phyloP scores from a whole-genome alignment of 35 echinoderm and acorn worm genomes.

The Anneissia japonica region DNA sequence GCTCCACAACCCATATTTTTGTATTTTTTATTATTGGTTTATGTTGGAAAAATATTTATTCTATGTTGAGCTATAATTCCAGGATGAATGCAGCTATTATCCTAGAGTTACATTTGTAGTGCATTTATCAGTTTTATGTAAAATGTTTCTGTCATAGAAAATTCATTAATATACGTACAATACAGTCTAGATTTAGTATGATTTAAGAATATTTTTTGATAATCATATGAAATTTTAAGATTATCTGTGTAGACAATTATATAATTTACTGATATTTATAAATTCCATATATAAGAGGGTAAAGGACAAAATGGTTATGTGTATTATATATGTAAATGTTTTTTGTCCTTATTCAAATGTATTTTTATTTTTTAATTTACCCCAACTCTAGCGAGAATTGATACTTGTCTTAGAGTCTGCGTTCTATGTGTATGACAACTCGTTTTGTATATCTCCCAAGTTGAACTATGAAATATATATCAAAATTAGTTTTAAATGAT shows the following conservation, averaged over 20 bases:
- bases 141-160: background rate
- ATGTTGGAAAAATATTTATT: too few relatives aligned
- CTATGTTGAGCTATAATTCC: too few relatives aligned
- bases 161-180: background rate
- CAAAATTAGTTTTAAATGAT: background rate
- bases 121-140: background rate
- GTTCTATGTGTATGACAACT: background rate
- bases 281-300: background rate
- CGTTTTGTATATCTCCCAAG: background rate
- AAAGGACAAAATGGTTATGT: background rate
- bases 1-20: too few relatives aligned
- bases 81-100: too few relatives aligned
- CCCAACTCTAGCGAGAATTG: background rate
- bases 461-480: background rate
- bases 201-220: background rate
- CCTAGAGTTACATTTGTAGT: too few relatives aligned
- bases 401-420: background rate
- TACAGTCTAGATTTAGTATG: background rate
- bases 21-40: too few relatives aligned
- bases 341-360: background rate
- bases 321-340: too few relatives aligned
- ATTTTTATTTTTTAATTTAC: background rate
- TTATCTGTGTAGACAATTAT: too few relatives aligned
- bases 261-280: background rate
- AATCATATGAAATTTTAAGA: background rate